Evolutionary conservation across 1,140 invertebrate species (phyloP).

Genomic region (Marisa cornuarietis): DNA sequence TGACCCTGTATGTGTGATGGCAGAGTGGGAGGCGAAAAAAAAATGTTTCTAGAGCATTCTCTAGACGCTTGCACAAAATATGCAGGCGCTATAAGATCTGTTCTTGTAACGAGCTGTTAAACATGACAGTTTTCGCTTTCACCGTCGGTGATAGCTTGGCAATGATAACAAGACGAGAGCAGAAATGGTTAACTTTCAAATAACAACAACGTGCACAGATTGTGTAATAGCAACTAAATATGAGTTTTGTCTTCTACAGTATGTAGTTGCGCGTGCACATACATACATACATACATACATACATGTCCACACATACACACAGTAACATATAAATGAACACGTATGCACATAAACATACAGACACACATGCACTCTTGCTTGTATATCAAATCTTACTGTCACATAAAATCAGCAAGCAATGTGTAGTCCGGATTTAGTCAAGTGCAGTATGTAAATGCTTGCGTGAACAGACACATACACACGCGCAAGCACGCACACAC

Average conservation of each 20-base stretch:
- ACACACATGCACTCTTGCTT: neutral
- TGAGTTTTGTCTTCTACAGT: neutral
- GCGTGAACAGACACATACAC: neutral
- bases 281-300: constrained; percentile 5
- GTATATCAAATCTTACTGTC: neutral
- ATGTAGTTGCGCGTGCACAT: neutral
- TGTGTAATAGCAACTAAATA: neutral
- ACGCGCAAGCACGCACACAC: neutral
- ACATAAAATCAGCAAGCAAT: neutral
- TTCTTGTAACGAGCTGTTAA: neutral
- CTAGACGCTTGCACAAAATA: too few species aligned
- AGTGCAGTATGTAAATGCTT: neutral
- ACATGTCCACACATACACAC: constrained; percentile 1
- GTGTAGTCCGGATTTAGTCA: neutral
- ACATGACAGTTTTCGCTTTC: neutral
- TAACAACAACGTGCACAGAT: neutral
- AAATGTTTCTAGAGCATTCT: too few species aligned
- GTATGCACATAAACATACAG: constrained; percentile 4
- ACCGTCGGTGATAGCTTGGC: neutral
- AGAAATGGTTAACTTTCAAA: neutral
- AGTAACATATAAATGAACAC: neutral
- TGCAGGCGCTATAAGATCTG: neutral
- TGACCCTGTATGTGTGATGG: too few species aligned
- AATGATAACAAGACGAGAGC: neutral
- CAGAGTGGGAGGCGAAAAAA: too few species aligned